A percentile compares a stretch with the other conserved stretches of the same genome.
phyloP scores from a whole-genome alignment of 2,888 invertebrate species.

The Cylindroiulus punctatus region DNA sequence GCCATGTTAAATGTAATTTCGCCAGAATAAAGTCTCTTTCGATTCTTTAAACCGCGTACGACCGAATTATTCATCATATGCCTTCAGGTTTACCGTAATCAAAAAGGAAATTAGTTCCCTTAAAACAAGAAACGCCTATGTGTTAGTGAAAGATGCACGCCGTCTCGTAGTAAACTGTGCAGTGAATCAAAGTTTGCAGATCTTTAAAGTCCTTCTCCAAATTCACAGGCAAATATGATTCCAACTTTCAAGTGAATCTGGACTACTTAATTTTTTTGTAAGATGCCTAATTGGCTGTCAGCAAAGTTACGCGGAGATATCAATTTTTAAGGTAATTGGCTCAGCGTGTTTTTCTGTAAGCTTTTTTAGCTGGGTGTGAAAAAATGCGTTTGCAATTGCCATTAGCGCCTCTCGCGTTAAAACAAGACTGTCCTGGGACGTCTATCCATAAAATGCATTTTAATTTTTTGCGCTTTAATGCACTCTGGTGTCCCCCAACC shows the following conservation, averaged over 20 bases:
- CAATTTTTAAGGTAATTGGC: not conserved
- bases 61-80: no score
- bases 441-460: slow-evolving; percentile 1
- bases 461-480: slow-evolving; percentile 3
- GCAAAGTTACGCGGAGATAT: slow-evolving; percentile 13
- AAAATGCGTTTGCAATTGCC: slow-evolving; percentile 26
- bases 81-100: slow-evolving; percentile 47
- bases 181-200: not conserved
- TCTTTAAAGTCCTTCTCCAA: not conserved
- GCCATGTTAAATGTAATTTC: no score
- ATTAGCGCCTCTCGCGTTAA: slow-evolving; percentile 29
- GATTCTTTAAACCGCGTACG: no score
- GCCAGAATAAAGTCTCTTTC: no score
- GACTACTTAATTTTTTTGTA: not conserved
- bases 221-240: not conserved
- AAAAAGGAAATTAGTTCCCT: slow-evolving; percentile 24
- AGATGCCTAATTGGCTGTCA: slow-evolving; percentile 19
- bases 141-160: not conserved
- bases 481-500: not conserved
- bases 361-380: not conserved
- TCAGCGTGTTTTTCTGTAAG: not conserved
- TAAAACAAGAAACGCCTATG: slow-evolving; percentile 39
- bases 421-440: not conserved
- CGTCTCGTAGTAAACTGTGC: not conserved
- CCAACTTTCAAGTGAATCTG: not conserved